A percentile compares a stretch with the other conserved stretches of the same genome.
These are phyloP conservation scores for Ladona fulva DNA, from an alignment of 1,140 invertebrate genomes.

Conservation along the genomic window DNA sequence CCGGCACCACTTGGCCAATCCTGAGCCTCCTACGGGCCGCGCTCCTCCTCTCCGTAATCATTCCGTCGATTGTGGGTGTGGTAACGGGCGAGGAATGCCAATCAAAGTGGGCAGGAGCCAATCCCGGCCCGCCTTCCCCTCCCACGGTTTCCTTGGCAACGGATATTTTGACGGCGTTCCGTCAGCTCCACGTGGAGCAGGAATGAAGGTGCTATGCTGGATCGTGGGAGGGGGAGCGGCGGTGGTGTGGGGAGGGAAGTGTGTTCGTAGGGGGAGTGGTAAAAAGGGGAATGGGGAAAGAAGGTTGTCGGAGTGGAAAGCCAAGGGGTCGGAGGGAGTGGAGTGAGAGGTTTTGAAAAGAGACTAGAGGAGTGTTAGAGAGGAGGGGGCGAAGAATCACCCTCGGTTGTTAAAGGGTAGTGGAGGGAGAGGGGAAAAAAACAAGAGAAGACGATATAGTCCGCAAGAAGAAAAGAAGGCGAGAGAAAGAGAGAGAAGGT, in stretches of 20 bases:
- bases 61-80: neutral
- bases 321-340: neutral
- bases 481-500: neutral
- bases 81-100: neutral
- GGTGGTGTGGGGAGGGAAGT: neutral
- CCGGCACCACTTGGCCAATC: neutral
- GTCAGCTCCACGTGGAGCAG: conserved; percentile 1
- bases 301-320: conserved; percentile 3
- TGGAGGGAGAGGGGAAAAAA: neutral
- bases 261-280: neutral
- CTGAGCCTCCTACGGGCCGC: neutral
- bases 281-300: neutral
- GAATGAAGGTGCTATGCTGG: neutral
- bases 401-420: neutral
- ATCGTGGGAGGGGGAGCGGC: too few species aligned
- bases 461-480: neutral
- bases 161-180: neutral
- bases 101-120: neutral
- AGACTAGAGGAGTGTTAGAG: neutral
- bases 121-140: neutral
- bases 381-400: neutral
- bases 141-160: neutral
- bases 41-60: neutral
- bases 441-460: neutral
- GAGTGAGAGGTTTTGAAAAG: neutral